phyloP scores from a whole-genome alignment of 1,140 invertebrate species.

The Eufriesea mexicana region DNA sequence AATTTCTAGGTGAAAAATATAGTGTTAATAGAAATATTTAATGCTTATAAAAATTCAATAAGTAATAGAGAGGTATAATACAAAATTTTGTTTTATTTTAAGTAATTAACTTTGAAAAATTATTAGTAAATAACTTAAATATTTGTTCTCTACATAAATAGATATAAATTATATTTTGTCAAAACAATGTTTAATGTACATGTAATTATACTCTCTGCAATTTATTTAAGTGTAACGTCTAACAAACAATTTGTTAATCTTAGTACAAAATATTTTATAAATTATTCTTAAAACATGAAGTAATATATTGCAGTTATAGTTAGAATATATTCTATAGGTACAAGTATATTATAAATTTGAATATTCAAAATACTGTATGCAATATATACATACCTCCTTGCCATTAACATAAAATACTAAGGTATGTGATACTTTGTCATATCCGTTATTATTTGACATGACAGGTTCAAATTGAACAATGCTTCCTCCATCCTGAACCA shows the following conservation, averaged over 20 bases:
- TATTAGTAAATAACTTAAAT: neutral
- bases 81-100: neutral
- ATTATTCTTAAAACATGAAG: too few relatives aligned
- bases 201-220: neutral
- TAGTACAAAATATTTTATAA: neutral
- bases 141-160: neutral
- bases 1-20: too few relatives aligned
- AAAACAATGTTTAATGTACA: neutral
- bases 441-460: neutral
- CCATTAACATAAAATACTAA: slow-evolving; percentile 80
- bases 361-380: neutral
- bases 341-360: neutral
- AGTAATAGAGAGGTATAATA: neutral
- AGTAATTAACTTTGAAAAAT: neutral
- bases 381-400: slow-evolving; percentile 76
- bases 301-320: neutral
- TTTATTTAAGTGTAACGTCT: neutral
- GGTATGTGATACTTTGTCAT: slow-evolving; percentile 36
- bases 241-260: neutral
- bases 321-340: neutral
- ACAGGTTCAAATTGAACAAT: neutral
- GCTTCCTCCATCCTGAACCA: neutral
- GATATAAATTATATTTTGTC: neutral
- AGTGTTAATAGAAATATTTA: neutral
- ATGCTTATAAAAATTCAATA: neutral